phyloP scores from a whole-genome alignment of 2,113 vertebrate species.

The Zosterops borbonicus region DNA sequence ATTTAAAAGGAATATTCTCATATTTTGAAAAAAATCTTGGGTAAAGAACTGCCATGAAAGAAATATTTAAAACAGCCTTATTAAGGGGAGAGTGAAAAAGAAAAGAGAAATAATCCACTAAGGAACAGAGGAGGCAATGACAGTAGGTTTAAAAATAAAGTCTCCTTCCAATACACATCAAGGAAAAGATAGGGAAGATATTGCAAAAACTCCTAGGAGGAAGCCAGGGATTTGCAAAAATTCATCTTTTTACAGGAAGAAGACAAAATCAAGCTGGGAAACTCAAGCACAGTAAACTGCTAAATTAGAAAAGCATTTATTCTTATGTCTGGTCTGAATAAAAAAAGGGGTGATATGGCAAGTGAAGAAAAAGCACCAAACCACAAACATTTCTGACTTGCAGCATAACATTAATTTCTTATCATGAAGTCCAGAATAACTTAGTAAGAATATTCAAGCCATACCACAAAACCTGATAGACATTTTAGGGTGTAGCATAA shows the following conservation, averaged over 20 bases:
- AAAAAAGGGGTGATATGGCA: background rate
- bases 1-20: background rate
- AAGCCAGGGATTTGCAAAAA: background rate
- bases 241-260: background rate
- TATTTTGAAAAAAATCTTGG: background rate
- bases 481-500: background rate
- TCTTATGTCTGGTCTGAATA: background rate
- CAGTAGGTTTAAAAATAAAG: background rate
- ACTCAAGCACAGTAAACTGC: background rate
- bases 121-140: background rate
- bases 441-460: background rate
- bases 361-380: background rate
- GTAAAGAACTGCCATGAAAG: background rate
- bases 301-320: background rate
- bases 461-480: background rate
- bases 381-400: background rate
- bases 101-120: background rate
- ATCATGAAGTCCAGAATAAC: background rate
- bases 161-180: background rate
- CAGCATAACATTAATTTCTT: background rate
- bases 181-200: background rate
- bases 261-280: slow-evolving; percentile 17
- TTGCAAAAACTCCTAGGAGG: slow-evolving; percentile 9
- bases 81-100: background rate
- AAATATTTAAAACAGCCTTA: background rate